phyloP scores from a whole-genome alignment of 2,113 vertebrate species.

The Psilopogon haemacephalus region DNA sequence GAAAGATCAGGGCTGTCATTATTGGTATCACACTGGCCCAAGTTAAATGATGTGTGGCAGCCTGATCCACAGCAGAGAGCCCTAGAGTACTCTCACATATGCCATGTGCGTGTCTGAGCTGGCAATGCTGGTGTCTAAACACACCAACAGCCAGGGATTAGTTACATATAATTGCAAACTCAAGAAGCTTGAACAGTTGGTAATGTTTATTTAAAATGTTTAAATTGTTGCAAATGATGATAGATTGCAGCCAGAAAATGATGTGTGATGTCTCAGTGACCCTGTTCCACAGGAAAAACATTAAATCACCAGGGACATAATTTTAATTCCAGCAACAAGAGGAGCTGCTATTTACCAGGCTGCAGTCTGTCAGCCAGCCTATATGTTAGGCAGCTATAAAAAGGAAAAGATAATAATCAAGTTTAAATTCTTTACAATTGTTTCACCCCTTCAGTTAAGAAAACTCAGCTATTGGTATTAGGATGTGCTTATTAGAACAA shows the following conservation, averaged over 20 bases:
- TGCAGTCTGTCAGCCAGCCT: background rate
- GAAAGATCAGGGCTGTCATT: background rate
- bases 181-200: background rate
- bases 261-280: background rate
- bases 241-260: background rate
- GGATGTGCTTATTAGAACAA: background rate
- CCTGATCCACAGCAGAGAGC: background rate
- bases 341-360: background rate
- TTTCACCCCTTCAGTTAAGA: background rate
- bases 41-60: background rate
- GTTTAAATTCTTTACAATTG: background rate
- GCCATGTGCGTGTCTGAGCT: background rate
- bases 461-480: background rate
- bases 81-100: background rate
- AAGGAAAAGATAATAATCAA: background rate
- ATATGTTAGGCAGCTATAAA: background rate
- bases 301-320: background rate
- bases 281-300: background rate
- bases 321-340: background rate
- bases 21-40: rapidly evolving
- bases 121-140: background rate
- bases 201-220: slow-evolving; percentile 14
- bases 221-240: background rate
- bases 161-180: background rate
- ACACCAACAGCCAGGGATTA: background rate